Conservation (phyloP, 2,113 vertebrate genomes). For the Poeciliopsis prolifica region DNA sequence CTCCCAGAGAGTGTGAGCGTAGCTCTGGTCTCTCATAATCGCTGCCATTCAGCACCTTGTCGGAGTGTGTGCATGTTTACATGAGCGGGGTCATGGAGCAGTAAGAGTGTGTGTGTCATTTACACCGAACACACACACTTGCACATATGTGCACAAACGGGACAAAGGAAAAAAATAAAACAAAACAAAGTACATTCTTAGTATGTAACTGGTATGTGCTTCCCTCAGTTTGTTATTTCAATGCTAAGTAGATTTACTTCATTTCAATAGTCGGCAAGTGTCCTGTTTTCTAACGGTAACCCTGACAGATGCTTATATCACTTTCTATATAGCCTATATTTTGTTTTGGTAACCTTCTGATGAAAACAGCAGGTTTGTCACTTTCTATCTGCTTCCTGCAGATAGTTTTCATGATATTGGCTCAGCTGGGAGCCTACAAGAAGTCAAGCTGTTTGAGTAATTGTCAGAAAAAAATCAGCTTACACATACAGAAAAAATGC, state of each 20-base stretch:
- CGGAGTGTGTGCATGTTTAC: constrained; percentile 81
- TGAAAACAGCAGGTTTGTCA: neutral
- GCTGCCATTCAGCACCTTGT: constrained; percentile 78
- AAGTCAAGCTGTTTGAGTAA: neutral
- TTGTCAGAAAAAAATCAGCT: neutral
- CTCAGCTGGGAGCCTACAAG: neutral
- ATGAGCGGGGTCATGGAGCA: constrained; percentile 78
- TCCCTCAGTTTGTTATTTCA: neutral
- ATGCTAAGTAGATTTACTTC: neutral
- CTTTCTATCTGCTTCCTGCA: neutral
- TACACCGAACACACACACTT: constrained; percentile 11
- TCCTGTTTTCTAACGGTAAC: neutral
- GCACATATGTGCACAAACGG: constrained; percentile 15
- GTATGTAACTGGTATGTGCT: neutral
- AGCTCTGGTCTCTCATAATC: constrained; percentile 72
- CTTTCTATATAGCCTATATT: neutral
- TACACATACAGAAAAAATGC: neutral
- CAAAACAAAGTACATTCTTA: neutral
- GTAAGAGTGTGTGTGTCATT: constrained; percentile 67
- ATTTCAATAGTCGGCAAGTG: neutral
- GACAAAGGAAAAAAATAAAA: constrained; percentile 16
- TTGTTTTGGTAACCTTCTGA: neutral
- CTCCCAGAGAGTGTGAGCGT: constrained; percentile 62
- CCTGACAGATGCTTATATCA: no score
- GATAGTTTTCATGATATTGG: neutral